phyloP scores from a whole-genome alignment of 1,140 invertebrate genomes.

The Drosophila sp. region DNA sequence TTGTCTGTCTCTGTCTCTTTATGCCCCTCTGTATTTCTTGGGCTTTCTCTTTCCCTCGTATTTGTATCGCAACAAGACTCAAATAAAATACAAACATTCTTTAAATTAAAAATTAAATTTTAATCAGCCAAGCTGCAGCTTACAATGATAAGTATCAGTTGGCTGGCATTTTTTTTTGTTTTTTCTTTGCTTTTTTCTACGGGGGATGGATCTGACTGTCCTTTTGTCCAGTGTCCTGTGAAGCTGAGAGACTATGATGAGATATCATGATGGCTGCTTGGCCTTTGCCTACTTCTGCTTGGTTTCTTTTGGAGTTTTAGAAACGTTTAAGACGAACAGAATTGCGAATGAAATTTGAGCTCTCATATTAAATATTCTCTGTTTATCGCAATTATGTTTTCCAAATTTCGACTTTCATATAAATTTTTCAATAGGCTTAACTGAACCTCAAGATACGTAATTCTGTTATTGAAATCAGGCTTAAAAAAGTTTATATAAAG shows the following conservation, averaged over 20 bases:
- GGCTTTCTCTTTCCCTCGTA: slow-evolving; percentile 23
- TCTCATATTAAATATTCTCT: no score
- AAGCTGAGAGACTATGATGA: slow-evolving; percentile 33
- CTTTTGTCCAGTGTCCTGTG: slow-evolving; percentile 49
- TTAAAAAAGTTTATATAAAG: no score
- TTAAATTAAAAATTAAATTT: slow-evolving; percentile 83
- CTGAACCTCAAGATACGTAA: no score
- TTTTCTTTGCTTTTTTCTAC: not conserved
- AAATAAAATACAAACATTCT: slow-evolving; percentile 76
- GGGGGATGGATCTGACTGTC: slow-evolving; percentile 6
- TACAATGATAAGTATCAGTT: slow-evolving; percentile 53
- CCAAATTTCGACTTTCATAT: no score
- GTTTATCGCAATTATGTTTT: no score
- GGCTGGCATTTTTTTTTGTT: slow-evolving; percentile 22
- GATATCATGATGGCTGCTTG: slow-evolving; percentile 64
- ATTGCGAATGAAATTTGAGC: not conserved
- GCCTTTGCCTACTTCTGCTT: slow-evolving; percentile 47
- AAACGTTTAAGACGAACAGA: not conserved
- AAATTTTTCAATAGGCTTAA: no score
- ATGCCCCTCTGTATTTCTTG: not conserved
- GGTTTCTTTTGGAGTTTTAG: slow-evolving; percentile 25
- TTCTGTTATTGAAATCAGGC: no score
- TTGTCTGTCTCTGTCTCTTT: not conserved
- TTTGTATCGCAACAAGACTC: slow-evolving; percentile 46
- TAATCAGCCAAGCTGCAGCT: slow-evolving; percentile 49